Evolutionary conservation across 1,140 invertebrate species (phyloP), one percentile per base, ranked within the genome.

Genomic region (Trichonephila clavata): DNA sequence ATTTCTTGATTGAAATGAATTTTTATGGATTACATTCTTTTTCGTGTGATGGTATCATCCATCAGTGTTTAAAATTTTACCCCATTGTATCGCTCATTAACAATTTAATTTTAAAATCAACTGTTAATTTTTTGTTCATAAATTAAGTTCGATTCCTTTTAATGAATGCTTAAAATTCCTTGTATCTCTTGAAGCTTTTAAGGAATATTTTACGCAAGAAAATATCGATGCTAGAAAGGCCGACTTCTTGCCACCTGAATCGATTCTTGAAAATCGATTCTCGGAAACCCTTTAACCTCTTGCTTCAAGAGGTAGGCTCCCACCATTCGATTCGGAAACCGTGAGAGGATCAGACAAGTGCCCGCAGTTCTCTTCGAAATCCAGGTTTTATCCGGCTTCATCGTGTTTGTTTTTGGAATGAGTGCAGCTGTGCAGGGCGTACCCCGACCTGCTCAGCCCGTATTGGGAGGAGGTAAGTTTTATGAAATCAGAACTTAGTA

Each of bases 341-440:
- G 14, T 14, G 59, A 14, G 8, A 21, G 27, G 20, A 63, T 20
- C 86, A 87, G 60, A 24, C 39, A 14, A 39, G n/a, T 77, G 50
- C 21, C 39, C 60, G 6, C 57, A 32, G 59, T 21, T 86, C 24
- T 61, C 86, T 84, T 86, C 8, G 20, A 89, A 50, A 68, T 43
- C 20, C 60, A 20, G 81, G 27, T 86, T n/a, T 39, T 27, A 21
- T 81, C 57, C 92, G 93, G 93, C 93, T 43, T 94, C 93, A 90
- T 59, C 93, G 93, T 94, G 93, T 94, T 94, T 68, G 93, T 94
- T 27, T 94, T 94, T 61, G 93, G 93, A 43, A 94, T 94, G 93
- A 94, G 93, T 68, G 93, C 93, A 18, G 93, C 93, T 63, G 93
- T 94, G 77, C 93, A 94, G 87, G 93, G 93, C 63, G 93, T 89